Evolutionary conservation across 2,888 invertebrate species (phyloP).

Genomic region (Phania funesta): DNA sequence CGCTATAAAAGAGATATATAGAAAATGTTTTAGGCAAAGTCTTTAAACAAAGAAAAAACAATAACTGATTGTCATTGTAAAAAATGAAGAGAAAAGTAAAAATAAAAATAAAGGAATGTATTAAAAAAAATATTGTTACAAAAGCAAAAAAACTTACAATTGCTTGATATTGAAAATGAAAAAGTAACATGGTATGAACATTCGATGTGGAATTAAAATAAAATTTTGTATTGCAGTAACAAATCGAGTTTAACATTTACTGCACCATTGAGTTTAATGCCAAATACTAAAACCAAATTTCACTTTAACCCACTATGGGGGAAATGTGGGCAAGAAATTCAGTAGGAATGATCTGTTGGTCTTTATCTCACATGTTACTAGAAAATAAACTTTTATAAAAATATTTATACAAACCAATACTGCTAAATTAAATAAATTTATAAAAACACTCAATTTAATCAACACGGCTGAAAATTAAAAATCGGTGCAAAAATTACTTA

Average conservation of each 20-base stretch:
- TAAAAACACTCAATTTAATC: no score
- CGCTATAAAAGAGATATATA: constrained; percentile 19
- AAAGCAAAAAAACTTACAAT: not conserved
- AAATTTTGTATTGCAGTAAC: not conserved
- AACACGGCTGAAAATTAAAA: no score
- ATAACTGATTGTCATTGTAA: constrained; percentile 37
- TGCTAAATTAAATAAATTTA: no score
- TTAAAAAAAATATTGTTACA: not conserved
- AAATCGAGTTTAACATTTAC: not conserved
- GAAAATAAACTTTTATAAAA: no score
- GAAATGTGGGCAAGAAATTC: not conserved
- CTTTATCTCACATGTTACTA: no score
- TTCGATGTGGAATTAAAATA: not conserved
- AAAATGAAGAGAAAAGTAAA: no score
- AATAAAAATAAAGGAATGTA: constrained; percentile 9
- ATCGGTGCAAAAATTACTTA: no score
- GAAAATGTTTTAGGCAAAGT: constrained; percentile 24
- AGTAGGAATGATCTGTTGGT: no score
- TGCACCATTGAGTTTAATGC: constrained; percentile 9
- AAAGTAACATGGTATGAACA: not conserved
- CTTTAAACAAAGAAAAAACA: constrained; percentile 8
- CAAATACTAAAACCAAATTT: constrained; percentile 40
- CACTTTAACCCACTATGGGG: constrained; percentile 57
- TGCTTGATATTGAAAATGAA: constrained; percentile 11
- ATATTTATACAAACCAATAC: no score